A percentile compares a stretch with the other conserved stretches of the same genome.
Evolutionary conservation across 2,888 invertebrate species (phyloP).

Genomic region (Thereva unica): DNA sequence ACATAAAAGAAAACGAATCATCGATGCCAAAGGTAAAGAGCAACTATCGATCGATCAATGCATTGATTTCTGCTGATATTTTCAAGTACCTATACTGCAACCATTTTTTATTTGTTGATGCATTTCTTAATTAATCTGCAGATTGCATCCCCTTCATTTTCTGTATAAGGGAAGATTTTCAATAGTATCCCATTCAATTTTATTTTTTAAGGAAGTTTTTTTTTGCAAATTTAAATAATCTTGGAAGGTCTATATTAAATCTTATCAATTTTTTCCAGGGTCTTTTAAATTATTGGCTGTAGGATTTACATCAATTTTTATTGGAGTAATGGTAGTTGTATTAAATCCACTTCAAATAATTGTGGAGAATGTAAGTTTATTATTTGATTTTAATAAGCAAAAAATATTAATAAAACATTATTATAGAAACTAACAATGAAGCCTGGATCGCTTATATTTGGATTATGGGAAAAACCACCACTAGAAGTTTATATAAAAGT

Average conservation of each 20-base stretch:
- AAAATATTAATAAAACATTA: slow-evolving; percentile 13
- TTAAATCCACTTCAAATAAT: slow-evolving; percentile 49
- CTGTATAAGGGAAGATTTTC: no score
- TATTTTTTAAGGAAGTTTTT: no score
- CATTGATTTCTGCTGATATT: no score
- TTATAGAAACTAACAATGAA: slow-evolving; percentile 56
- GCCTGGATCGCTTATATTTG: slow-evolving; percentile 64
- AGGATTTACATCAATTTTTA: slow-evolving; percentile 50
- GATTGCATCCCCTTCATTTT: no score
- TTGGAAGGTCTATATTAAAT: not conserved
- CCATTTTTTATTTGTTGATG: no score
- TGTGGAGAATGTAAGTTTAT: not conserved
- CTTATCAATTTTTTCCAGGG: slow-evolving; percentile 45
- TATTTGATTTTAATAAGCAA: slow-evolving; percentile 1
- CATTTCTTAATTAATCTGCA: no score
- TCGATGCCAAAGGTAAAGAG: no score
- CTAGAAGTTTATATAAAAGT: slow-evolving; percentile 68
- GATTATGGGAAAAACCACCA: slow-evolving; percentile 69
- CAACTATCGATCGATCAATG: no score
- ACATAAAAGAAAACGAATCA: no score
- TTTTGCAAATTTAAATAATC: no score
- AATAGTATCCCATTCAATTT: no score
- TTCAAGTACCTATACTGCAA: no score
- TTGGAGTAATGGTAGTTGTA: slow-evolving; percentile 49
- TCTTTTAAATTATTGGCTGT: slow-evolving; percentile 50